Evolutionary conservation across 2,888 invertebrate species (phyloP).

Genomic region (Oscheius sp.): DNA sequence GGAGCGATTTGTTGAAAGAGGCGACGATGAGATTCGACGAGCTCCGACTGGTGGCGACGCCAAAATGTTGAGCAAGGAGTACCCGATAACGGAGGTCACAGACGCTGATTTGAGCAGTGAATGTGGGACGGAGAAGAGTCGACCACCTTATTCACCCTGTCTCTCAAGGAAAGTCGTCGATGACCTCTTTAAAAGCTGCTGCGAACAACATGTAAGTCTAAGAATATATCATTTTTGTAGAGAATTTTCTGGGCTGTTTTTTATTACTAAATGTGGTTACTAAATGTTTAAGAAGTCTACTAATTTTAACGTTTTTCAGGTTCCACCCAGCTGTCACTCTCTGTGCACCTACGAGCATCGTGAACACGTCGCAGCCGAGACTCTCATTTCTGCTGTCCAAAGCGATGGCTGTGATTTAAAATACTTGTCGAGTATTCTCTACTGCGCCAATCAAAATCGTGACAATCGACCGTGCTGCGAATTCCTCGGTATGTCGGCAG

Average conservation of each 20-base stretch:
- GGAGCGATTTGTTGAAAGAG: constrained; percentile 32
- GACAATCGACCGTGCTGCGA: constrained; percentile 71
- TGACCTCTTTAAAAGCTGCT: constrained; percentile 69
- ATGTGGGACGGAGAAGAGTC: constrained; percentile 64
- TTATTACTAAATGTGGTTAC: too few relatives aligned
- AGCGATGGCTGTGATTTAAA: constrained; percentile 58
- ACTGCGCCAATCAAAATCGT: constrained; percentile 71
- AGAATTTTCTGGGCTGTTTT: too few relatives aligned
- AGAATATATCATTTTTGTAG: too few relatives aligned
- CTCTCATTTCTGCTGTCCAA: constrained; percentile 65
- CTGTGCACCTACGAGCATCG: constrained; percentile 71
- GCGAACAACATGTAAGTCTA: constrained; percentile 61
- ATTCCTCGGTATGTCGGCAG: constrained; percentile 63
- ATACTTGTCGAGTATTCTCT: constrained; percentile 63
- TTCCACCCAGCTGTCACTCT: constrained; percentile 68
- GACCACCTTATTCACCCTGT: constrained; percentile 70
- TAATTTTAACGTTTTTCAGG: constrained; percentile 44
- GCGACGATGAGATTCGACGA: constrained; percentile 18
- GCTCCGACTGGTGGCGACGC: constrained; percentile 56
- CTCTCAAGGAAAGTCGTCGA: constrained; percentile 65
- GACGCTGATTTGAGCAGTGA: constrained; percentile 66
- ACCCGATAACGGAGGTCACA: constrained; percentile 67
- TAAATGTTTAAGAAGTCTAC: too few relatives aligned
- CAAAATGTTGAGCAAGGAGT: constrained; percentile 58
- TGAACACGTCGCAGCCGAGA: constrained; percentile 69